Evolutionary conservation across 2,113 vertebrate species (phyloP).

Genomic region (Triplophysa rosa): DNA sequence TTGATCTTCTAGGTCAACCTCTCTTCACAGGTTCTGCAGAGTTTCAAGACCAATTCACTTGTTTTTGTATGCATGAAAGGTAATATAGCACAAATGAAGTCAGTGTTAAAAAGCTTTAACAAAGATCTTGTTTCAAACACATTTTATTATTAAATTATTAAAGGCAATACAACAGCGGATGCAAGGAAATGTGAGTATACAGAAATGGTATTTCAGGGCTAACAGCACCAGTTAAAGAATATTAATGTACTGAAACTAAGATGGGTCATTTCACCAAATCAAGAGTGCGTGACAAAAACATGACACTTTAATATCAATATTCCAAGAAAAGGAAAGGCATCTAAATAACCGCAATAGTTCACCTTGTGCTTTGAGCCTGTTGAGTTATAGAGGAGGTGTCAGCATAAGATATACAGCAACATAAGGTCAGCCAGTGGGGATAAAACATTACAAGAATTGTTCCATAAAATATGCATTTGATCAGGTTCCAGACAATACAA

Average conservation of each 20-base stretch:
- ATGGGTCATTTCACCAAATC: conserved; percentile 37
- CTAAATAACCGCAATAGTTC: background rate
- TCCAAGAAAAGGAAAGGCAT: conserved; percentile 9
- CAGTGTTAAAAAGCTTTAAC: background rate
- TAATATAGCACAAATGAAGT: too few relatives aligned
- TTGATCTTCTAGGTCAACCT: background rate
- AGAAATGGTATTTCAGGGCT: conserved; percentile 39
- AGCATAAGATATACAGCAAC: conserved; percentile 15
- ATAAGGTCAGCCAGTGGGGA: background rate
- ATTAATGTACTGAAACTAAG: conserved; percentile 56
- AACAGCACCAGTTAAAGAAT: conserved; percentile 50
- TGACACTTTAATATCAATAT: conserved; percentile 36
- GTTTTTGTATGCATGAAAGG: too few relatives aligned
- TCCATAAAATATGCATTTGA: conserved; percentile 12
- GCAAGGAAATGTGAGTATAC: conserved; percentile 56
- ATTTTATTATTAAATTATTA: conserved; percentile 62
- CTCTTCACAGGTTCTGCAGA: too few relatives aligned
- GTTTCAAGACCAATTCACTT: too few relatives aligned
- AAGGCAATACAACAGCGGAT: conserved; percentile 63
- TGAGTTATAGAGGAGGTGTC: background rate
- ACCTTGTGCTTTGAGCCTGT: background rate
- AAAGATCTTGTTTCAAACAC: conserved; percentile 26
- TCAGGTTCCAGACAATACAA: background rate
- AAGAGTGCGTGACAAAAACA: conserved; percentile 39
- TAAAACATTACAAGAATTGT: conserved; percentile 25